These are phyloP conservation scores for Oreotrochilus melanogaster DNA, from an alignment of 2,113 vertebrate species.

Conservation along the genomic window DNA sequence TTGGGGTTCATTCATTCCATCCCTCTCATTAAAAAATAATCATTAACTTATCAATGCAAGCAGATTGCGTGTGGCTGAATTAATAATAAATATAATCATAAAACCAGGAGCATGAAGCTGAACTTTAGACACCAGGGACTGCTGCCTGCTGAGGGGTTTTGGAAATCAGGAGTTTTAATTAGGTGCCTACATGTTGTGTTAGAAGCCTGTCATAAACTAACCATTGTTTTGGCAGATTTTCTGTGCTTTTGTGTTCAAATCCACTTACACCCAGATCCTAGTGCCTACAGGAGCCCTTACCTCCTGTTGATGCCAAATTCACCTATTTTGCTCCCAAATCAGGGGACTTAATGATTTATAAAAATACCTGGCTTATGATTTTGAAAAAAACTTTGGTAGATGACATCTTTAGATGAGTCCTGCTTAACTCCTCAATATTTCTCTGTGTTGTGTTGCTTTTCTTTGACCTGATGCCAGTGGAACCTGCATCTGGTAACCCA, in stretches of 20 bases:
- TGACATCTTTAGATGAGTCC: background rate
- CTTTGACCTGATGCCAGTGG: background rate
- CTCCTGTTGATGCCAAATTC: background rate
- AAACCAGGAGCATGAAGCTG: background rate
- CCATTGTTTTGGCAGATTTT: background rate
- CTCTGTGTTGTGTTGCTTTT: background rate
- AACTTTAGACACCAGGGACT: background rate
- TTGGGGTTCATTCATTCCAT: no score
- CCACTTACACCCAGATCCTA: background rate
- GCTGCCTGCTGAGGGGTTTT: background rate
- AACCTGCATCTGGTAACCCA: background rate
- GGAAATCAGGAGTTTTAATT: background rate
- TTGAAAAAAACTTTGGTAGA: background rate
- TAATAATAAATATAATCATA: background rate
- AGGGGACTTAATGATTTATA: background rate
- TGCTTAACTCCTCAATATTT: background rate
- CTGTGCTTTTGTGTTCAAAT: accelerated
- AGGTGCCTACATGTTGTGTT: background rate
- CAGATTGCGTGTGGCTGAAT: background rate
- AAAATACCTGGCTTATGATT: background rate
- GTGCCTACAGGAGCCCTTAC: background rate
- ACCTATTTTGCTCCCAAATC: accelerated
- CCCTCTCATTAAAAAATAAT: background rate
- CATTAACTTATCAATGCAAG: background rate
- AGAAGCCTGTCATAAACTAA: background rate